Evolutionary conservation across 35 echinoderm and acorn worm species (phyloP), one percentile per base, ranked within the genome.

Genomic region (Apostichopus japonicus): DNA sequence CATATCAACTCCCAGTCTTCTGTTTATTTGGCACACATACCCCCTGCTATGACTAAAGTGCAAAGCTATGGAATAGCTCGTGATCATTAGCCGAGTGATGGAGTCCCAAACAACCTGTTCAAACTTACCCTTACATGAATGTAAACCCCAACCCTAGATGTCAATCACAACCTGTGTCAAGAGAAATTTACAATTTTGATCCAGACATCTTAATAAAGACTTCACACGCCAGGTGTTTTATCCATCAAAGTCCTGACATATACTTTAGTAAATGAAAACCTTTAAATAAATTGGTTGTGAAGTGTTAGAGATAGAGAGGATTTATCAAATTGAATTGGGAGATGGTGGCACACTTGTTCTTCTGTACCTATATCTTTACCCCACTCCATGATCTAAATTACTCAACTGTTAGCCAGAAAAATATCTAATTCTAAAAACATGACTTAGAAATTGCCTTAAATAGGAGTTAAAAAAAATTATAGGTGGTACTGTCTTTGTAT

Each of bases 11-110:
- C 63, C 86, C 86, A 13, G 22, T 73, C 62, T 75, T 44, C 67
- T 89, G 86, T 89, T 89, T 89, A 89, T 89, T 72, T 89, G 86
- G 23, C 86, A 65, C 63, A 72, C 86, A 65, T 89, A 57, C 86
- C 86, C 56, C 86, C 86, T 89, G 86, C 67, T 72, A 73, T 53
- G 86, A 10, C 2, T 53, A 89, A 89, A 89, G 86, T 89, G 86
- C 86, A 89, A 89, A 72, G 6, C 56, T 63, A 89, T 23, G 16
- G 61, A 72, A 52, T 53, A 89, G 44, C 16, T 89, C 23, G 22
- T 89, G 10, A 89, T 72, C 54, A 58, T 84, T 84, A 89, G 6
- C 24, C 0, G n/a, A 10, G n/a, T 72, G 59, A 89, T 54, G 71
- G 86, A 72, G 86, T 53, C 86, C 86, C 71, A 89, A 89, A 72